These are phyloP conservation scores for Dryobotodes eremita DNA, from an alignment of 2,888 invertebrate species.

Conservation along the genomic window DNA sequence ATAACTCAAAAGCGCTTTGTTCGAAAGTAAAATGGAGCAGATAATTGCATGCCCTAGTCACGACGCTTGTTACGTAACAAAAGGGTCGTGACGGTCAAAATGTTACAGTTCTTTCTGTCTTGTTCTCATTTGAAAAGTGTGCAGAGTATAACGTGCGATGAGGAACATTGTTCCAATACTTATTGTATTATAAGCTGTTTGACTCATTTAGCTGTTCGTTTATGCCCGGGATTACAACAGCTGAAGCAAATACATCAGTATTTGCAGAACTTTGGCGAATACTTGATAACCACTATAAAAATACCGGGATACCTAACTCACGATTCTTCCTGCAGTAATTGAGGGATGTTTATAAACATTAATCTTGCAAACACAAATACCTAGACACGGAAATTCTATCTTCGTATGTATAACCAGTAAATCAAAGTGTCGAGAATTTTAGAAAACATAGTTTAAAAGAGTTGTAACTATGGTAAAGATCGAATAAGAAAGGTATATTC, in stretches of 20 bases:
- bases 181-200: constrained; percentile 13
- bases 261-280: background rate
- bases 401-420: constrained; percentile 6
- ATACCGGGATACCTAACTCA: background rate
- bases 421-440: constrained; percentile 12
- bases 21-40: too few species aligned
- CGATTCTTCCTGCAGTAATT: background rate
- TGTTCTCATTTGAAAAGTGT: too few species aligned
- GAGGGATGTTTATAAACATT: constrained; percentile 28
- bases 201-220: constrained; percentile 20
- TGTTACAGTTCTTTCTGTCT: too few species aligned
- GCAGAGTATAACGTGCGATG: too few species aligned
- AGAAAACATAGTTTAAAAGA: background rate
- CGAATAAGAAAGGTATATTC: background rate
- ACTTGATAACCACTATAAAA: background rate
- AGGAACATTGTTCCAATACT: background rate
- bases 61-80: too few species aligned
- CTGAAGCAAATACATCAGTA: constrained; percentile 12
- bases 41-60: too few species aligned
- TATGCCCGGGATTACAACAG: constrained; percentile 13
- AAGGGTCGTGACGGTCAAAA: too few species aligned
- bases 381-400: constrained; percentile 5
- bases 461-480: background rate
- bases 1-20: too few species aligned
- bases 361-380: constrained; percentile 23